These are phyloP conservation scores for Cossypha polioptera DNA, from an alignment of 2,797 vertebrate genomes.

Conservation along the genomic window DNA sequence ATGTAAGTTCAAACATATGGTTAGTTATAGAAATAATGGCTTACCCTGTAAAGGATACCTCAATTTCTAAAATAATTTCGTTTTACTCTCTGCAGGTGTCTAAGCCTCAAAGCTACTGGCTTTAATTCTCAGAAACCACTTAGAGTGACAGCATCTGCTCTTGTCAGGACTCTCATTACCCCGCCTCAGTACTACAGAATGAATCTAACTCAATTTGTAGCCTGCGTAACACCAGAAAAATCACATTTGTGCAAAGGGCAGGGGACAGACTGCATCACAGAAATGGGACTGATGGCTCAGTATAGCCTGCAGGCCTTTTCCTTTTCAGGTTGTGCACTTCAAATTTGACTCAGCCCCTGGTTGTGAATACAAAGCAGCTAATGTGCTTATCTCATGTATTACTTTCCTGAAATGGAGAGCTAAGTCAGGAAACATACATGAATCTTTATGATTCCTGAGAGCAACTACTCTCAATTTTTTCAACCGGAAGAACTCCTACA, in stretches of 20 bases:
- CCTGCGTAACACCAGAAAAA: constrained; percentile 42
- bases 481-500: not conserved
- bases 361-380: not conserved
- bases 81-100: not conserved
- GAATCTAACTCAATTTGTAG: constrained; percentile 72
- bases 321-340: not conserved
- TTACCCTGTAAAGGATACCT: not conserved
- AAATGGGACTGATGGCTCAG: constrained; percentile 23
- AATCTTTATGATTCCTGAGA: not conserved
- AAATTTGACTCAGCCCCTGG: not conserved
- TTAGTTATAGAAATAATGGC: not conserved
- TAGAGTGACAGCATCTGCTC: constrained; percentile 44
- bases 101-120: constrained; percentile 36
- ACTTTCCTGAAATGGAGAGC: not conserved
- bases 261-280: not conserved
- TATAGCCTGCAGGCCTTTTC: not conserved
- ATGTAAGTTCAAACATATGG: not conserved
- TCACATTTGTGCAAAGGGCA: constrained; percentile 59
- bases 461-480: not conserved
- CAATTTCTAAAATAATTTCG: not conserved
- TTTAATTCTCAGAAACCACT: constrained; percentile 60
- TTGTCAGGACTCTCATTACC: constrained; percentile 32
- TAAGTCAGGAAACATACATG: not conserved
- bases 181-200: not conserved
- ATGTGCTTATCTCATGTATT: not conserved